Percentiles rank a stretch among this genome's conserved stretches.
These are phyloP conservation scores for Channa striata DNA, from an alignment of 2,797 vertebrate genomes.

Conservation along the genomic window DNA sequence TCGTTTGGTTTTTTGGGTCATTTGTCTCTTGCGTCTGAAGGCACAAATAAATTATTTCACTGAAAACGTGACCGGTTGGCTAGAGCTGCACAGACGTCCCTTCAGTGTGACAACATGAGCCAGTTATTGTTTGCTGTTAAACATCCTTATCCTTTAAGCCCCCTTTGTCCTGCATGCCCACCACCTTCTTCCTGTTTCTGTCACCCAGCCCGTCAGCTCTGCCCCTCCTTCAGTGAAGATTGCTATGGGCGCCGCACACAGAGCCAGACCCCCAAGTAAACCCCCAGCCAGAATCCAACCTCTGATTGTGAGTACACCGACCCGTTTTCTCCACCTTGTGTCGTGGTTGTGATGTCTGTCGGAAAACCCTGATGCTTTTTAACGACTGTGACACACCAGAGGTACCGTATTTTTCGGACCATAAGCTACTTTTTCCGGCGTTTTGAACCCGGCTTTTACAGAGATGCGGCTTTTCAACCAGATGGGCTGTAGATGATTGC, in stretches of 20 bases:
- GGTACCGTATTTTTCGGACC: too few species aligned
- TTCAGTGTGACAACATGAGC: too few species aligned
- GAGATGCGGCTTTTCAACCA: too few species aligned
- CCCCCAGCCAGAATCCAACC: slow-evolving; percentile 59
- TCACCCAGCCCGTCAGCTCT: slow-evolving; percentile 61
- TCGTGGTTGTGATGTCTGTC: neutral
- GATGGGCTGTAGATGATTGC: too few species aligned
- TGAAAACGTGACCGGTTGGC: too few species aligned
- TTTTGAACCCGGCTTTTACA: too few species aligned
- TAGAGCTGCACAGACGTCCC: too few species aligned
- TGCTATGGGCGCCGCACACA: slow-evolving; percentile 66
- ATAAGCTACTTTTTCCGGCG: too few species aligned
- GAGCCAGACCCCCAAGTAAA: slow-evolving; percentile 37
- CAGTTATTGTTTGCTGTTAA: neutral
- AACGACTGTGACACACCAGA: slow-evolving; percentile 17
- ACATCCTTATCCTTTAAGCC: slow-evolving; percentile 10
- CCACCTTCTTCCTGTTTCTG: slow-evolving; percentile 48
- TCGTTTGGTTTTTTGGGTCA: too few species aligned
- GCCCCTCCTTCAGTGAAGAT: slow-evolving; percentile 66
- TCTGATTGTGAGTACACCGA: slow-evolving; percentile 75
- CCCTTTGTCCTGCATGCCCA: slow-evolving; percentile 64
- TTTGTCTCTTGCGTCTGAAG: slow-evolving; percentile 1
- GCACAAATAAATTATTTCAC: too few species aligned
- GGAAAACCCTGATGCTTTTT: slow-evolving; percentile 11
- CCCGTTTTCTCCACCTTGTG: slow-evolving; percentile 13